Base-by-base conservation (phyloP, 2,113 vertebrate genomes). In the Esox niger region DNA sequence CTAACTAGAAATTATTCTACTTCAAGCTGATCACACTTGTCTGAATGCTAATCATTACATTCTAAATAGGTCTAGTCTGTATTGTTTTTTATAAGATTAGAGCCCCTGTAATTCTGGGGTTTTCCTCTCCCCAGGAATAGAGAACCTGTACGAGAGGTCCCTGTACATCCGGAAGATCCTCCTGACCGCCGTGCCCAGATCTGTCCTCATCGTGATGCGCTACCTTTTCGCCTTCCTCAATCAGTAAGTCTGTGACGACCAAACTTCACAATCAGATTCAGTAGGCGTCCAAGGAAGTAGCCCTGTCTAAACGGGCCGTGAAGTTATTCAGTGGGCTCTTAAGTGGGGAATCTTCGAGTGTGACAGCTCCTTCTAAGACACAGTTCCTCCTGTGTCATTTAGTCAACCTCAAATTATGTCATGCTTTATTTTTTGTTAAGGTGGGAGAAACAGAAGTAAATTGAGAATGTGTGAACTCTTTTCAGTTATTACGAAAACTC, bases 181-280 rank as follows among this genome's bases (percentile, higher is more conserved):
- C 71, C 86, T 98, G 71, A 98, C 96, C 68, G 86, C 96, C 67
- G 86, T 96, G 82, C 94, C 97, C 77, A 94, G 95, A 84, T 96
- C 95, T 9, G 95, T 98, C 74, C 95, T 98, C 27, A 91, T 98
- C 60, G 95, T 98, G 86, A 97, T 98, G 95, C 93, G 97, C 82
- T 99, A 99, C 90, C 95, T 99, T 78, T 99, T 99, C 47, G 92
- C 97, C 82, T 99, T 99, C 89, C 95, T 99, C 74, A 98, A 98
- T 85, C 97, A 99, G 97, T 99, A 91, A 94, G 97, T 95, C 61
- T 30, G 31, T 11, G 4, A 31, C 57, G 25, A 30, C 32, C 35
- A 59, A 25, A n/a, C 20, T 52, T 7, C 17, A 52, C 20, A n/a
- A 6, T 21, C 17, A n/a, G 2, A 52, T 52, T 23, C n/a, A 52